phyloP scores from a whole-genome alignment of 1,140 invertebrate genomes.

The Ips typographus region DNA sequence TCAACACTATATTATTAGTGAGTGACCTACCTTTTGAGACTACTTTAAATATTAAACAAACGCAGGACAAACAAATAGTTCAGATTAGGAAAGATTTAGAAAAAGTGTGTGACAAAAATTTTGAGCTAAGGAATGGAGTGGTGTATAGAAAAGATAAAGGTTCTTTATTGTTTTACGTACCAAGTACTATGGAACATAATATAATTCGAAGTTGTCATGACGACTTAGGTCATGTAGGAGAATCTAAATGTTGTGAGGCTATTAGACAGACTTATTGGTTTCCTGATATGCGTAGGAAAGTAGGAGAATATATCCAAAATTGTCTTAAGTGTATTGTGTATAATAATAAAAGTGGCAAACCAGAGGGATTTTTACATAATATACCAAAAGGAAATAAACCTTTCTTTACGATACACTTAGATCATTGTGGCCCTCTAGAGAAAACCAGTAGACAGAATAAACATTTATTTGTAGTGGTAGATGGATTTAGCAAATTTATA shows the following conservation, averaged over 20 bases:
- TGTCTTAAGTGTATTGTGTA: not conserved
- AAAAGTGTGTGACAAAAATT: slow-evolving; percentile 4
- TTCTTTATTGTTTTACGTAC: slow-evolving; percentile 14
- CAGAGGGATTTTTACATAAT: slow-evolving; percentile 10
- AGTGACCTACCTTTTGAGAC: not conserved
- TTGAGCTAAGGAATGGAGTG: slow-evolving; percentile 13
- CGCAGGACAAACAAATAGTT: not conserved
- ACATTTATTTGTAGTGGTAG: slow-evolving; percentile 31
- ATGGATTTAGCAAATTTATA: too few relatives aligned
- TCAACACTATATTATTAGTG: slow-evolving; percentile 3
- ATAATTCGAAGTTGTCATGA: slow-evolving; percentile 8
- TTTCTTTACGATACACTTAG: slow-evolving; percentile 35
- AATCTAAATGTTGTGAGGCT: too few relatives aligned
- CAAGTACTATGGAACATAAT: slow-evolving; percentile 13
- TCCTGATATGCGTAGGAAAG: too few relatives aligned
- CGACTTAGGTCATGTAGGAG: too few relatives aligned
- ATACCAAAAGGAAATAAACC: slow-evolving; percentile 33
- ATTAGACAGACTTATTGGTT: too few relatives aligned
- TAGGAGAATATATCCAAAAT: too few relatives aligned
- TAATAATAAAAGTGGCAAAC: slow-evolving; percentile 16
- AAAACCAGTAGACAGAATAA: slow-evolving; percentile 29
- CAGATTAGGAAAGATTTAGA: not conserved
- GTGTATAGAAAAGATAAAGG: slow-evolving; percentile 22
- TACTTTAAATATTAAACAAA: not conserved
- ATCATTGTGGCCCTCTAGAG: slow-evolving; percentile 37